Evolutionary conservation across 2,888 invertebrate genomes (phyloP).

Genomic region (Andricus quercusramuli): DNA sequence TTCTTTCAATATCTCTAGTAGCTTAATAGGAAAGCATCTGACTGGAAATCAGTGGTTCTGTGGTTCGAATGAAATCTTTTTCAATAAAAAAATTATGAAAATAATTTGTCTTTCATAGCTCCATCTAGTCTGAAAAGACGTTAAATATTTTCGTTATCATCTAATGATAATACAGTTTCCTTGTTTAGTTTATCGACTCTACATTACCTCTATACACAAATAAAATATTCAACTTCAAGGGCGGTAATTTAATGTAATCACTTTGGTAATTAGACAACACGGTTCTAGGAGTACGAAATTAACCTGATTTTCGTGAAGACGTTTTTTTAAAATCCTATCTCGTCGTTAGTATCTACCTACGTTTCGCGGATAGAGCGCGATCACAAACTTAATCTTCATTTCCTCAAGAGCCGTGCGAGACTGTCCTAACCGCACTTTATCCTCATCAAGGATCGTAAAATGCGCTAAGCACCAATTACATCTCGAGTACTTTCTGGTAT

Average conservation of each 20-base stretch:
- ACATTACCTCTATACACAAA: background rate
- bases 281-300: background rate
- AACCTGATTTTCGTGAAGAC: conserved; percentile 28
- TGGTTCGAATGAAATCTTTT: no score
- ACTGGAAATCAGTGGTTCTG: no score
- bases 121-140: no score
- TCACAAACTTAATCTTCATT: conserved; percentile 54
- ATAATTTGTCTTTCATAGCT: no score
- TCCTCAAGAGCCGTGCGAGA: conserved; percentile 48
- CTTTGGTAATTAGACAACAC: background rate
- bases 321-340: conserved; percentile 28
- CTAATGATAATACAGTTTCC: no score
- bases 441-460: conserved; percentile 59
- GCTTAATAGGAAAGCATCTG: no score
- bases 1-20: no score
- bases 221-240: background rate
- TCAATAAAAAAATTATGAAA: no score
- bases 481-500: conserved; percentile 57
- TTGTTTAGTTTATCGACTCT: background rate
- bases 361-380: conserved; percentile 40
- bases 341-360: conserved; percentile 31
- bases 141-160: no score
- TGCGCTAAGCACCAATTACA: conserved; percentile 58
- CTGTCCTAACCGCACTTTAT: conserved; percentile 56
- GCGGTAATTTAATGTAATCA: background rate